Evolutionary conservation across 2,797 vertebrate genomes (phyloP), one percentile per base, ranked within the genome.

Genomic region (Acanthiza pusilla): DNA sequence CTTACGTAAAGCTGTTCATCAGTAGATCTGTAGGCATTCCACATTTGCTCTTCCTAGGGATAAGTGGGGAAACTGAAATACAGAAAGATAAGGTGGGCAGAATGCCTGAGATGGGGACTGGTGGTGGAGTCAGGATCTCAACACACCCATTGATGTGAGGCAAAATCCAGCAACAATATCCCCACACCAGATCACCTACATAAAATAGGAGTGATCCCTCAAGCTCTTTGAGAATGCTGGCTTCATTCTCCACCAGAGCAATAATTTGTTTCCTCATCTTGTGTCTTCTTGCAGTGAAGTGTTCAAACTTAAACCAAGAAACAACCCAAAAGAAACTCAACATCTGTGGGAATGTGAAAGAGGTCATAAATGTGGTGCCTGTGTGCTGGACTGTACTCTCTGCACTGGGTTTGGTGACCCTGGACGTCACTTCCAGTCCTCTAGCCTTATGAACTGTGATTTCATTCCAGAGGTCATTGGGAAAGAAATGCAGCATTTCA

Each of bases 401-500:
- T 73, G 65, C 61, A 25, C 26, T 3, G 10, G 20, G 12, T 67
- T 47, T 2, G 1, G 20, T 74, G 68, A 80, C 57, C 61, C 20
- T 1, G 1, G 45, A 78, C 0, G 4, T 78, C 73, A 54, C 42
- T 93, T 72, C 50, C 73, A 84, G 76, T 67, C 16, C 36, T 67
- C 58, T 9, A 57, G 51, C 38, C 32, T 43, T 61, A 19, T 5
- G 18, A 92, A 82, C 81, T 82, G 58, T 25, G 53, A 79, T 90
- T 92, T 79, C 53, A 68, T 83, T 71, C 62, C 88, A 86, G 85
- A 72, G 47, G 57, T 80, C 73, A n/a, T 0, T 88, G 68, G 30
- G 75, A 86, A 95, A 85, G 54, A 91, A 83, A 88, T 36, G 65
- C 47, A 48, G 11, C 58, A 51, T 89, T 85, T 92, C 42, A 50